Percentiles rank a stretch among this genome's conserved stretches.
Conservation (phyloP, 2,797 vertebrate genomes). For the Apogon hyalosoma region DNA sequence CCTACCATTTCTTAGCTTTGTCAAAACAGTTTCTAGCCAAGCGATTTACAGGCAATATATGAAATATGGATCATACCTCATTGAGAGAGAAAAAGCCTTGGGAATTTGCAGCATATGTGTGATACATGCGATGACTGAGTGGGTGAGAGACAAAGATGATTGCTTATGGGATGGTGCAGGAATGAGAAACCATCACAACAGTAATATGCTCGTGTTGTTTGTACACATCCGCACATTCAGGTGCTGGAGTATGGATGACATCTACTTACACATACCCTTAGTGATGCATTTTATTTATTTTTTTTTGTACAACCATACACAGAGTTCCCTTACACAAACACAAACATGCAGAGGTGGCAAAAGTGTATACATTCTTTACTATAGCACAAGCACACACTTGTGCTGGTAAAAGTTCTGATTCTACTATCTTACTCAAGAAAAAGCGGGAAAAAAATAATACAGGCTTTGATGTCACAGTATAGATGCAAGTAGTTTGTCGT, state of each 20-base stretch:
- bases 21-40: slow-evolving; percentile 75
- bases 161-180: slow-evolving; percentile 73
- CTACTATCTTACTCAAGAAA: too few species aligned
- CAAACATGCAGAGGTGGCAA: not conserved
- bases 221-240: slow-evolving; percentile 31
- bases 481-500: too few species aligned
- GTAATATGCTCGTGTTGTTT: slow-evolving; percentile 46
- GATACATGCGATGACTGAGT: slow-evolving; percentile 64
- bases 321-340: not conserved
- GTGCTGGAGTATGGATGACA: slow-evolving; percentile 2
- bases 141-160: slow-evolving; percentile 72
- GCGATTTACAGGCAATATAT: slow-evolving; percentile 78
- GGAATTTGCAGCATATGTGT: slow-evolving; percentile 62
- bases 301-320: not conserved
- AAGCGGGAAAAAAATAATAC: too few species aligned
- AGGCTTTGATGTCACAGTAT: too few species aligned
- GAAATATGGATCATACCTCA: slow-evolving; percentile 80
- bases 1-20: slow-evolving; percentile 69
- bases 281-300: not conserved
- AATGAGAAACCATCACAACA: slow-evolving; percentile 64
- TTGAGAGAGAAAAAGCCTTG: slow-evolving; percentile 62
- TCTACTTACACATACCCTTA: not conserved
- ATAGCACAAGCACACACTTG: too few species aligned
- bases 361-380: too few species aligned
- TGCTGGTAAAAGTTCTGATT: too few species aligned